Evolutionary conservation across 2,888 invertebrate species (phyloP), one percentile per base, ranked within the genome.

Genomic region (Leuctra nigra): DNA sequence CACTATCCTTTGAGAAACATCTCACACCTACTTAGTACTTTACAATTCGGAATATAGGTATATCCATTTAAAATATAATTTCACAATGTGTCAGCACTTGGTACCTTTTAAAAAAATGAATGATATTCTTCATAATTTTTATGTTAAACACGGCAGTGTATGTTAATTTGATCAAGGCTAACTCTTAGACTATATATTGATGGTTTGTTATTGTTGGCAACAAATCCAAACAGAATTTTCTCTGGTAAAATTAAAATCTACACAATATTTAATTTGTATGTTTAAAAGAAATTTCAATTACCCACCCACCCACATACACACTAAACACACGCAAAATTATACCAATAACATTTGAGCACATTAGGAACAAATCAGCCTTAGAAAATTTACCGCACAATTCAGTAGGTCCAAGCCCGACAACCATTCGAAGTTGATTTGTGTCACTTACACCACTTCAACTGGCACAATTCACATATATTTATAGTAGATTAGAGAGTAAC

Each of bases 301-400:
- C 29, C 6, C 11, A 29, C 29, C 6, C 29, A 29, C 29, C 6
- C 7, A 7, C 11, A 29, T 29, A 29, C 29, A 11, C 29, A 29
- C 29, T 7, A 6, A 29, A 18, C 20, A 41, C 6, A 41, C 4
- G 20, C 16, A 18, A 16, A 41, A 7, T 14, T 14, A 36, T 16
- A 41, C 18, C 18, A 41, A 41, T 18, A 41, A 41, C 6, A 11
- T 41, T 41, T 41, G 18, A 16, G 41, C 14, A 18, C 18, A 41
- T n/a, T 41, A 41, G 41, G 41, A 41, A 41, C 14, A 11, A 16
- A 4, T 41, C 41, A 41, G 41, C 41, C 41, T 41, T 38, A 14
- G 4, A 38, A n/a, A n/a, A 29, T 6, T 38, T 38, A 38, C 16
- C 16, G 6, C 38, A n/a, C 4, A 11, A 41, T 18, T 16, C 20